Percentiles rank a stretch among this genome's conserved stretches.
These are phyloP conservation scores for Scaptomyza reducta DNA, from an alignment of 2,888 invertebrate genomes.

Conservation along the genomic window DNA sequence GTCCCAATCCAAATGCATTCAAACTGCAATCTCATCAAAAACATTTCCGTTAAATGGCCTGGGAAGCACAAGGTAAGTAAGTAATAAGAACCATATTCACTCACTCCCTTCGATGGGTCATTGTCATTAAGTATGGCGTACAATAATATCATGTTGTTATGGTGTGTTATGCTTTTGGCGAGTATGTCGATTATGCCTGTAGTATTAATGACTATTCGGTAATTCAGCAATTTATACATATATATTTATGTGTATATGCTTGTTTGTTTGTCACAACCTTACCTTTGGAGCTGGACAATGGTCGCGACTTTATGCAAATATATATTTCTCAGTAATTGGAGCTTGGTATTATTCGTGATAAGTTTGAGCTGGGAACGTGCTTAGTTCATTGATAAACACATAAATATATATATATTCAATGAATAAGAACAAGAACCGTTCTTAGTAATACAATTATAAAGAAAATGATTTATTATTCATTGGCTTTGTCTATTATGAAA, in stretches of 20 bases:
- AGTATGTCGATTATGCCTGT: background rate
- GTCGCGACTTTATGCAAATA: background rate
- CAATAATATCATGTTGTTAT: constrained; percentile 43
- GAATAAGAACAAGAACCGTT: background rate
- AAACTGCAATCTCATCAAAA: constrained; percentile 19
- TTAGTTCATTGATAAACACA: background rate
- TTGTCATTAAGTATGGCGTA: constrained; percentile 47
- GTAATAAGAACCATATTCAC: constrained; percentile 8
- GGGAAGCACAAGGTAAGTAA: constrained; percentile 10
- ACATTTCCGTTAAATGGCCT: constrained; percentile 24
- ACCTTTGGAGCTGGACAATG: background rate
- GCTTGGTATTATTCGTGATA: constrained; percentile 9
- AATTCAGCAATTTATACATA: constrained; percentile 13
- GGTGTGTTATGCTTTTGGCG: constrained; percentile 33
- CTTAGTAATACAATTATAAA: background rate
- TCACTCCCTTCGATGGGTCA: constrained; percentile 37
- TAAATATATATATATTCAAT: background rate
- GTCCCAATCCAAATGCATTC: background rate
- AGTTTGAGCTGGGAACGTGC: constrained; percentile 7
- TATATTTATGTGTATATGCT: background rate
- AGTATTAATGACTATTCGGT: constrained; percentile 12
- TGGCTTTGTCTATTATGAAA: background rate
- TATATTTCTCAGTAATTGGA: constrained; percentile 6
- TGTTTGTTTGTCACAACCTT: background rate
- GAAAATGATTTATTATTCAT: background rate